These are phyloP conservation scores for Oxycera nigricornis DNA, from an alignment of 2,888 invertebrate genomes.

Conservation along the genomic window DNA sequence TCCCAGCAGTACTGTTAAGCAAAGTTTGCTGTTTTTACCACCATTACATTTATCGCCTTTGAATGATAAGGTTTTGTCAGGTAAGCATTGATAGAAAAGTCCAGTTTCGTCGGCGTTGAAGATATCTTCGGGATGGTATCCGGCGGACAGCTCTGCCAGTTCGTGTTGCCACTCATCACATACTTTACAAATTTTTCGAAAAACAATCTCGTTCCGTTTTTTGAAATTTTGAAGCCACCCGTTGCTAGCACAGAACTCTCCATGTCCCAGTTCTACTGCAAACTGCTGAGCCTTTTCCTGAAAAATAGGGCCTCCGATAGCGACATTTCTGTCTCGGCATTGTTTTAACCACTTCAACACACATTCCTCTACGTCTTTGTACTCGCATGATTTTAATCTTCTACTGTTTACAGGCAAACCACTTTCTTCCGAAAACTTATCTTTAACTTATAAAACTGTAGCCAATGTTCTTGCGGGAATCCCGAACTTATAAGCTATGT, in stretches of 20 bases:
- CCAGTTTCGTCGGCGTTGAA: not conserved
- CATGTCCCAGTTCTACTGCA: not conserved
- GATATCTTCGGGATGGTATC: conserved; percentile 43
- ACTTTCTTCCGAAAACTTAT: too few species aligned
- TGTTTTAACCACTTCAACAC: not conserved
- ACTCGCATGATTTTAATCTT: too few species aligned
- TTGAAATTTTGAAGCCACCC: not conserved
- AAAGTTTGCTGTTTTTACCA: conserved; percentile 6
- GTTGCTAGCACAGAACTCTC: not conserved
- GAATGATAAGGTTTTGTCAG: not conserved
- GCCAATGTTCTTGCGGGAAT: not conserved
- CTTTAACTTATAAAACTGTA: not conserved
- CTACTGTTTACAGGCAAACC: too few species aligned
- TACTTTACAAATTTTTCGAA: not conserved
- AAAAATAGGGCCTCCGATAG: not conserved
- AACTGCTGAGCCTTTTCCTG: not conserved
- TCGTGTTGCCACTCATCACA: not conserved
- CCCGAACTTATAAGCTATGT: not conserved
- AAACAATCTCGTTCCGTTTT: not conserved
- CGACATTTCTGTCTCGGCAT: not conserved
- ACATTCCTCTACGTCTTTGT: not conserved
- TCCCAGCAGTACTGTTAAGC: conserved; percentile 11
- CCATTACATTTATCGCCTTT: not conserved
- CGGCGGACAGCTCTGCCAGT: not conserved
- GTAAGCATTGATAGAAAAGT: not conserved